Evolutionary conservation across 2,797 vertebrate species (phyloP).

Genomic region (Harpagifer antarcticus): DNA sequence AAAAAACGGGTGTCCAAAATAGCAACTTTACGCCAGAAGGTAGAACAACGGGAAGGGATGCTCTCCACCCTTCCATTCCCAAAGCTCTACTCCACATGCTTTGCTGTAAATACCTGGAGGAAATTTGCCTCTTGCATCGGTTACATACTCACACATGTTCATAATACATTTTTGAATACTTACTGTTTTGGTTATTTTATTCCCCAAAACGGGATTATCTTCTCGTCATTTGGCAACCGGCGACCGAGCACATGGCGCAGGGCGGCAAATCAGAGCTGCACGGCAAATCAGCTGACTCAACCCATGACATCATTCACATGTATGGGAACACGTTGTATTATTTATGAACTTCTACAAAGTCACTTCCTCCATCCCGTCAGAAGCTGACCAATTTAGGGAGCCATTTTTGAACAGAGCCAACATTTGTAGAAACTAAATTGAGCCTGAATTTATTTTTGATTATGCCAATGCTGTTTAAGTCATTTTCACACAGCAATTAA

Average conservation of each 20-base stretch:
- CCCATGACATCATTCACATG: slow-evolving; percentile 79
- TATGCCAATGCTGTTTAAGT: too few relatives aligned
- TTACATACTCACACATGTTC: neutral
- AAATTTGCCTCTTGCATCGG: neutral
- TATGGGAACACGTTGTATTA: slow-evolving; percentile 63
- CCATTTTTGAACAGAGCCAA: too few relatives aligned
- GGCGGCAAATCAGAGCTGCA: slow-evolving; percentile 51
- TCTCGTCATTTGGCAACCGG: slow-evolving; percentile 74
- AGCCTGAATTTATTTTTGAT: too few relatives aligned
- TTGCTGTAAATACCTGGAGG: neutral
- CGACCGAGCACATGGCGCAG: slow-evolving; percentile 84
- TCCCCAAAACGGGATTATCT: slow-evolving; percentile 76
- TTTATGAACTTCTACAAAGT: slow-evolving; percentile 49
- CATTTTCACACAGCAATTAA: too few relatives aligned
- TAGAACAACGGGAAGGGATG: slow-evolving; percentile 60
- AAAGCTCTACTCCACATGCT: slow-evolving; percentile 53
- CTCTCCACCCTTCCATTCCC: slow-evolving; percentile 62
- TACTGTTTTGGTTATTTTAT: slow-evolving; percentile 59
- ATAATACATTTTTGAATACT: slow-evolving; percentile 48
- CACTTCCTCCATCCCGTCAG: neutral
- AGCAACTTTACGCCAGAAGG: slow-evolving; percentile 58
- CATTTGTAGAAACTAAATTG: too few relatives aligned
- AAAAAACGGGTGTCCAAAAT: slow-evolving; percentile 34
- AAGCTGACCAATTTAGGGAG: too few relatives aligned
- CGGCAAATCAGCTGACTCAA: slow-evolving; percentile 62